Evolutionary conservation across 2,797 vertebrate species (phyloP).

Genomic region (Pangasius macronema): DNA sequence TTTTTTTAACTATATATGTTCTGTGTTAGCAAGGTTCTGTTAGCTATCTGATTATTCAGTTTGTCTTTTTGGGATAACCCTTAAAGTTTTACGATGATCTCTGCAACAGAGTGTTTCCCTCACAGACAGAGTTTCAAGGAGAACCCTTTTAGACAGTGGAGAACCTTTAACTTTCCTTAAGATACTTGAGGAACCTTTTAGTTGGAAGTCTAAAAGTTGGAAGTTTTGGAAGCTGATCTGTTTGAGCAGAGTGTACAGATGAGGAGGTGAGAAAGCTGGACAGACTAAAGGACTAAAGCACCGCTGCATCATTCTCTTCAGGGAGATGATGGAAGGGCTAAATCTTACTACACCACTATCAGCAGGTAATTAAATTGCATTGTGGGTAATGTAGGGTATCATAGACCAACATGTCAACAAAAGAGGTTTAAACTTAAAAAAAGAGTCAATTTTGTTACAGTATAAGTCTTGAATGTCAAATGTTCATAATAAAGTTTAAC

Average conservation of each 20-base stretch:
- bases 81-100: too few relatives aligned
- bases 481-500: background rate
- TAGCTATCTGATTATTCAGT: too few relatives aligned
- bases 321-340: background rate
- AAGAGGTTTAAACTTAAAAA: background rate
- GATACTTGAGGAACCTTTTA: background rate
- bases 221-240: background rate
- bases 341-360: background rate
- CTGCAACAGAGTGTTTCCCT: too few relatives aligned
- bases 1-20: too few relatives aligned
- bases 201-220: background rate
- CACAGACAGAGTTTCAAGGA: background rate
- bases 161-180: background rate
- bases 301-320: background rate
- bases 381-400: background rate
- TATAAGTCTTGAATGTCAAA: background rate
- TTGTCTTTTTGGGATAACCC: too few relatives aligned
- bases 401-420: background rate
- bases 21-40: too few relatives aligned
- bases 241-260: background rate
- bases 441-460: background rate
- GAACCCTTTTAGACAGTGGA: background rate
- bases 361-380: background rate
- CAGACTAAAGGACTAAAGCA: background rate
- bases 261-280: background rate